Conservation (phyloP, 2,797 vertebrate genomes). For the Semotilus atromaculatus region DNA sequence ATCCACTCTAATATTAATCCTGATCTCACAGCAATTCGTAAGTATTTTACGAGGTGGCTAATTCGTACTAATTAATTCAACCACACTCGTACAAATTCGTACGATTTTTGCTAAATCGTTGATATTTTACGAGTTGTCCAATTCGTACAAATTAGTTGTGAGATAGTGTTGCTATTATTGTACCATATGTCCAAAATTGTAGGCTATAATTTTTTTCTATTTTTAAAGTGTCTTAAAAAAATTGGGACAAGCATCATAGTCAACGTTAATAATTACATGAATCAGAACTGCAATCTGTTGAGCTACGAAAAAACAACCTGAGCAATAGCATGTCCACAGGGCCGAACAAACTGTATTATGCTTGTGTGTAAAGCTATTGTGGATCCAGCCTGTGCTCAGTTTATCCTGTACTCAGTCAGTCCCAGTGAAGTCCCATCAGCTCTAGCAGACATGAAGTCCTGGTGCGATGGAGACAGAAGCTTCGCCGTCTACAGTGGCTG, state of each 20-base stretch:
- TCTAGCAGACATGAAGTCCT: constrained; percentile 42
- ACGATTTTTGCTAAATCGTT: too few species aligned
- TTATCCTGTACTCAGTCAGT: constrained; percentile 27
- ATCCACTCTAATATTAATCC: too few species aligned
- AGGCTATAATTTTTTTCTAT: background rate
- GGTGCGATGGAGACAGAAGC: constrained; percentile 71
- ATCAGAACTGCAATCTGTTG: background rate
- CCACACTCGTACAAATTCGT: too few species aligned
- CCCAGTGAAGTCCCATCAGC: constrained; percentile 35
- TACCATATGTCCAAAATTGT: background rate
- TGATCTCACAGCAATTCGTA: too few species aligned
- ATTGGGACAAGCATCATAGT: background rate
- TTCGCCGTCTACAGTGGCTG: constrained; percentile 74
- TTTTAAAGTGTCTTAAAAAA: background rate
- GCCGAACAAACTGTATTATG: background rate
- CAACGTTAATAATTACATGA: background rate
- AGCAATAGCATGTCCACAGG: background rate
- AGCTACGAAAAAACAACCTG: background rate
- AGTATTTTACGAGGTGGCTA: too few species aligned
- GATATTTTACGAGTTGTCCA: too few species aligned
- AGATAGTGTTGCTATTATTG: too few species aligned
- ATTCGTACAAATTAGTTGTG: too few species aligned
- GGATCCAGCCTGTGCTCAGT: background rate
- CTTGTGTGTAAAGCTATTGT: background rate
- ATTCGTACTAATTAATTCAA: too few species aligned